phyloP scores from a whole-genome alignment of 2,797 vertebrate genomes.

The Rhodeus uyekii region DNA sequence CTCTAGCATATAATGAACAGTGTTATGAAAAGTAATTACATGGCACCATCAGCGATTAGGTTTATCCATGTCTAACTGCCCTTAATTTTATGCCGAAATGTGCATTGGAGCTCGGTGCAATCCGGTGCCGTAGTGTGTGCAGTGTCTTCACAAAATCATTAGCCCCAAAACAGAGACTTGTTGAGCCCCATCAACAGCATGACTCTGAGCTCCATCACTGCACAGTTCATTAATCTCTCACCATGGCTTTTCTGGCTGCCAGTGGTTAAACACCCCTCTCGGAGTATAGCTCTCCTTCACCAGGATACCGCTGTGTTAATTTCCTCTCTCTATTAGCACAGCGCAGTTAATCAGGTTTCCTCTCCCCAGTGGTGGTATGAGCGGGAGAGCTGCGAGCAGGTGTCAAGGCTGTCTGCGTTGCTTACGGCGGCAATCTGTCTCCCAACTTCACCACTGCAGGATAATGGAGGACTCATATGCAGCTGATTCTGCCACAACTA shows the following conservation, averaged over 20 bases:
- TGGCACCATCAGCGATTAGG: conserved; percentile 25
- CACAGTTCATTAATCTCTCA: conserved; percentile 63
- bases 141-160: conserved; percentile 52
- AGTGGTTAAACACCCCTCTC: conserved; percentile 60
- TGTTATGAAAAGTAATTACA: conserved; percentile 32
- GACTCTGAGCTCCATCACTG: conserved; percentile 54
- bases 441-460: conserved; percentile 56
- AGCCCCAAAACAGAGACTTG: conserved; percentile 57
- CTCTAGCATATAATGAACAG: conserved; percentile 32
- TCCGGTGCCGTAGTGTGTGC: conserved; percentile 21
- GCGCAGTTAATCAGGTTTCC: conserved; percentile 62
- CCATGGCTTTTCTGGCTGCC: conserved; percentile 58
- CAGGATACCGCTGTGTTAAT: conserved; percentile 62
- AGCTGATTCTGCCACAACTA: conserved; percentile 42
- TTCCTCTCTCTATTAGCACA: conserved; percentile 64
- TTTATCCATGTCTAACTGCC: conserved; percentile 33
- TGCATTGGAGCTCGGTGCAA: neutral
- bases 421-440: conserved; percentile 59
- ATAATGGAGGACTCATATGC: conserved; percentile 55
- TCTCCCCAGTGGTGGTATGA: conserved; percentile 44
- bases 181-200: conserved; percentile 58
- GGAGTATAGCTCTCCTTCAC: conserved; percentile 59
- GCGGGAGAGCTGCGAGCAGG: conserved; percentile 53
- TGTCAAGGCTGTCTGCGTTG: conserved; percentile 60
- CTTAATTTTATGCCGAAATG: conserved; percentile 24